Conservation (phyloP, 64 coral and sea anemone species). For the Astreopora myriophthalma region DNA sequence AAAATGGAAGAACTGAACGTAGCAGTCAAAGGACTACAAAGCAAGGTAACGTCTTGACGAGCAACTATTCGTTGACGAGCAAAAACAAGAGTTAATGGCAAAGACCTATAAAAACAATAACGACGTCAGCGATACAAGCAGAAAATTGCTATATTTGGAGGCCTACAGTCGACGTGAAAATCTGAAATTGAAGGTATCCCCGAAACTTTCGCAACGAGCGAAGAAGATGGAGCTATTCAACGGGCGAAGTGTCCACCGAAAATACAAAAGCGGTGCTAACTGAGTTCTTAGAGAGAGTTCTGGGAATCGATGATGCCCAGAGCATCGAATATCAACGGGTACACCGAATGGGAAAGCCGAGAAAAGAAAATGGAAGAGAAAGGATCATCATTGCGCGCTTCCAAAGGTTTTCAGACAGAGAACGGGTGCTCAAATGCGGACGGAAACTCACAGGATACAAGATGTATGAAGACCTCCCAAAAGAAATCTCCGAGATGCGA, state of each 20-base stretch:
- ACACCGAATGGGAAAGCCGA: too few relatives aligned
- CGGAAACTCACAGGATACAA: not conserved
- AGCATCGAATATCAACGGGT: too few relatives aligned
- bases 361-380: too few relatives aligned
- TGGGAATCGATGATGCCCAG: too few relatives aligned
- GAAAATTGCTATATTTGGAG: not conserved
- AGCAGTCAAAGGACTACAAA: not conserved
- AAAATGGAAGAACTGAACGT: not conserved
- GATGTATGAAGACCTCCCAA: constrained; percentile 19
- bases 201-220: not conserved
- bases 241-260: not conserved
- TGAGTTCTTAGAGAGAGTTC: too few relatives aligned
- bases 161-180: not conserved
- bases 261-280: too few relatives aligned
- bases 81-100: not conserved
- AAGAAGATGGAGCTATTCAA: not conserved
- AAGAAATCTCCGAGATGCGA: not conserved
- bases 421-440: not conserved
- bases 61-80: not conserved
- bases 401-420: too few relatives aligned
- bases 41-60: not conserved
- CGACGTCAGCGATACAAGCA: not conserved
- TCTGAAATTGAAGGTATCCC: not conserved
- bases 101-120: not conserved
- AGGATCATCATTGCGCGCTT: too few relatives aligned